Evolutionary conservation across 1,140 invertebrate species (phyloP), one percentile per base, ranked within the genome.

Genomic region (Palaemon carinicauda): DNA sequence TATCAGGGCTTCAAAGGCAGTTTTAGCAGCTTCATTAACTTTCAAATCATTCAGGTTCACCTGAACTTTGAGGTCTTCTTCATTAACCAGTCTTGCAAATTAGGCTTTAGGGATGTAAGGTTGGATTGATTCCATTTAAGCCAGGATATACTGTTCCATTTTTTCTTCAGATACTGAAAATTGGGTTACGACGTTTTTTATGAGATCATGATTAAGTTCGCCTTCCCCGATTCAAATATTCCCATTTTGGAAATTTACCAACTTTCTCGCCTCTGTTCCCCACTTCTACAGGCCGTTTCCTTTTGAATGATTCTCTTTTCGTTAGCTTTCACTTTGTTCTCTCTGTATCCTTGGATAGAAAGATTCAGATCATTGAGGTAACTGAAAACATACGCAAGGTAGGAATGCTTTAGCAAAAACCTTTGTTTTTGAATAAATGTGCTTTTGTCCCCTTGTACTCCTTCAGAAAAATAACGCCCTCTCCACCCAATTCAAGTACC

Each of bases 221-320:
- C 74, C 41, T 77, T 41, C 74, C 41, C 27, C 27, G 41, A 33
- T 77, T n/a, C 74, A 5, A 41, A 3, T 17, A 33, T 41, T 31
- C 74, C 7, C 33, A 77, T 41, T 77, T 31, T 77, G 27, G 74
- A 77, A 77, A 77, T 51, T 77, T 10, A 51, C 74, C 74, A 41
- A 77, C 15, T 77, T 10, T 31, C 74, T n/a, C 74, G 33, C 41
- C 74, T 77, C 74, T 77, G 29, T 7, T 51, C 17, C 5, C 74
- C 33, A 31, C 31, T 77, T 77, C 74, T 31, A 50, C 74, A 77
- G 74, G 33, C 31, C 29, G 74, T 51, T 77, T 77, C 7, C 74
- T 33, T 41, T 10, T 77, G 74, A 77, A 77, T 77, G 74, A 10
- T 31, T 33, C 29, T n/a, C 74, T 31, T 77, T 77, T 77, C 33